These are phyloP conservation scores for Neodiprion fabricii DNA, from an alignment of 1,140 invertebrate species.

Conservation along the genomic window DNA sequence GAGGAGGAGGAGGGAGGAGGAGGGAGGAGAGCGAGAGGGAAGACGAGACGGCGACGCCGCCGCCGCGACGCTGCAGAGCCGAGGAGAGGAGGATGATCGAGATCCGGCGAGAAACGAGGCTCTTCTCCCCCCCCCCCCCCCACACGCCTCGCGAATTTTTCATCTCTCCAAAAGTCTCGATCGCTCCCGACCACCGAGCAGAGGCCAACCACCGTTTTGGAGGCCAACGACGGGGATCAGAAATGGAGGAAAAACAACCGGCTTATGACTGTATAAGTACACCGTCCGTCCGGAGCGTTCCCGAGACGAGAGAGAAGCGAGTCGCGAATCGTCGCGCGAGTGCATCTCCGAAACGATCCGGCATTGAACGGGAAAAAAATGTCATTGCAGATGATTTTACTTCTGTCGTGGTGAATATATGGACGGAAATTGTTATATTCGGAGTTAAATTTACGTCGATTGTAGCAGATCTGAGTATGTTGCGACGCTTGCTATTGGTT, in stretches of 20 bases:
- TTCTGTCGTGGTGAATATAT: too few relatives aligned
- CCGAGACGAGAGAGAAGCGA: not conserved
- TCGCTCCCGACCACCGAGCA: not conserved
- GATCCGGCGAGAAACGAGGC: slow-evolving; percentile 19
- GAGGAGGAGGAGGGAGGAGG: slow-evolving; percentile 12
- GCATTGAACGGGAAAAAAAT: too few relatives aligned
- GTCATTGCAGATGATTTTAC: too few relatives aligned
- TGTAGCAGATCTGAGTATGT: too few relatives aligned
- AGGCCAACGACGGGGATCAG: not conserved
- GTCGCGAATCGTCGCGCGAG: not conserved
- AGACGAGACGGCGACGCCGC: slow-evolving; percentile 1
- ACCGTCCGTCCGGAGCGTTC: too few relatives aligned
- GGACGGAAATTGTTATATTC: too few relatives aligned
- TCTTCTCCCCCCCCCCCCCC: slow-evolving; percentile 1
- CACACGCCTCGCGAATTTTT: slow-evolving; percentile 27
- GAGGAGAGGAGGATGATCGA: slow-evolving; percentile 21
- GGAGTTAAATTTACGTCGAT: too few relatives aligned
- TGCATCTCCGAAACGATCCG: too few relatives aligned
- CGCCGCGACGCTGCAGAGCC: not conserved
- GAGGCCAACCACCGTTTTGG: slow-evolving; percentile 6
- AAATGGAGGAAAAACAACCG: too few relatives aligned
- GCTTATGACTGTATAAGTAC: too few relatives aligned
- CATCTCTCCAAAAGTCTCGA: slow-evolving; percentile 15
- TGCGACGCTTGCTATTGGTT: too few relatives aligned
- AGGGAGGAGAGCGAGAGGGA: slow-evolving; percentile 7